Percentiles rank a stretch among this genome's conserved stretches.
Evolutionary conservation across 2,113 vertebrate species (phyloP).

Genomic region (Nycticorax nycticorax): DNA sequence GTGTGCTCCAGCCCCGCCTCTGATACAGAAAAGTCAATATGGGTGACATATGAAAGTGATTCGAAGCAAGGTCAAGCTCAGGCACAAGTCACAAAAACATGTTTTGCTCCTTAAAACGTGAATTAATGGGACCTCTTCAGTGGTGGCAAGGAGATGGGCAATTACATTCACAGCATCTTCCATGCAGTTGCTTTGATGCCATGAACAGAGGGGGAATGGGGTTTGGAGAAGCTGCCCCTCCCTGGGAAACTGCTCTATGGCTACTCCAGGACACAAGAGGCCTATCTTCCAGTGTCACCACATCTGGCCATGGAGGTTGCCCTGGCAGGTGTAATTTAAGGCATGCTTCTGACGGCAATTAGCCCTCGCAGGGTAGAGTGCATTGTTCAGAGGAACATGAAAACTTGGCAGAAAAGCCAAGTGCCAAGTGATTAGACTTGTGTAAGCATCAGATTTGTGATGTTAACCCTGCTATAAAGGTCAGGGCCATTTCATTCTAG

Average conservation of each 20-base stretch:
- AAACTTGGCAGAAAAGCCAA: no score
- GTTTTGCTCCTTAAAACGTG: not conserved
- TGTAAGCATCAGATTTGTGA: not conserved
- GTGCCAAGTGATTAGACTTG: not conserved
- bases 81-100: not conserved
- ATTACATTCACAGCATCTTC: not conserved
- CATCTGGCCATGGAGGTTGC: not conserved
- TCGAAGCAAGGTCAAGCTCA: not conserved
- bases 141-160: not conserved
- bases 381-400: not conserved
- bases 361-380: not conserved
- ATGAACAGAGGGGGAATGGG: accelerated
- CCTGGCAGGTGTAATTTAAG: not conserved
- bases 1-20: not conserved
- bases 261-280: not conserved
- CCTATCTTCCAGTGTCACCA: not conserved
- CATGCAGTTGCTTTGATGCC: not conserved
- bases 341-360: not conserved
- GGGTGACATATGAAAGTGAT: not conserved
- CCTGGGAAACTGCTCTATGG: not conserved
- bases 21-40: not conserved
- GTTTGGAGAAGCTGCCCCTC: not conserved
- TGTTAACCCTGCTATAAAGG: not conserved
- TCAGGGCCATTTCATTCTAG: not conserved
- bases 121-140: not conserved